Evolutionary conservation across 2,888 invertebrate species (phyloP).

Genomic region (Dasysyrphus albostriatus): DNA sequence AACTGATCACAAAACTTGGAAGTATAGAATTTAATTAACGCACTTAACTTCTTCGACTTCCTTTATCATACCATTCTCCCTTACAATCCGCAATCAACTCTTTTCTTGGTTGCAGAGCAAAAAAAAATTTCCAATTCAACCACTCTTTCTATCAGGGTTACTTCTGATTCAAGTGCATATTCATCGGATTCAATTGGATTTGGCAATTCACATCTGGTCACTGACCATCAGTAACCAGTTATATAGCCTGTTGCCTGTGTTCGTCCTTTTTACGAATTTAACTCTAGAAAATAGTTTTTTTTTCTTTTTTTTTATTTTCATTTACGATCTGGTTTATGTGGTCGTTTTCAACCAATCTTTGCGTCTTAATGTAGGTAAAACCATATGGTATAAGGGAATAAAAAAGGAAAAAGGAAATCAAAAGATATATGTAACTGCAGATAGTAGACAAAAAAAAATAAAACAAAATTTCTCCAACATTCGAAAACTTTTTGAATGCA

Average conservation of each 20-base stretch:
- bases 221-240: constrained; percentile 1
- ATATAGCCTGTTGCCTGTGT: constrained; percentile 18
- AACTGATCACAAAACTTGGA: constrained; percentile 27
- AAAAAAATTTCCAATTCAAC: constrained; percentile 25
- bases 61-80: neutral
- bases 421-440: neutral
- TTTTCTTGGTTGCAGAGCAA: neutral
- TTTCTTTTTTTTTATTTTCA: neutral
- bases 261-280: neutral
- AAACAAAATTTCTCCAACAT: neutral
- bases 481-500: constrained; percentile 16
- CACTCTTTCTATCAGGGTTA: constrained; percentile 41
- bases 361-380: neutral
- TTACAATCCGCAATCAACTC: neutral
- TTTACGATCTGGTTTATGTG: constrained; percentile 21
- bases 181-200: constrained; percentile 53
- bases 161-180: constrained; percentile 48
- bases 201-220: constrained; percentile 43
- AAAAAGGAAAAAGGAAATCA: neutral
- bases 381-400: constrained; percentile 12
- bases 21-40: constrained; percentile 26
- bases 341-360: constrained; percentile 13
- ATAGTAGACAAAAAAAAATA: neutral
- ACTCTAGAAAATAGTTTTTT: neutral
- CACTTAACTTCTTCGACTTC: constrained; percentile 15